Conservation (phyloP, 2,797 vertebrate species). For the Sandelia bainsii region DNA sequence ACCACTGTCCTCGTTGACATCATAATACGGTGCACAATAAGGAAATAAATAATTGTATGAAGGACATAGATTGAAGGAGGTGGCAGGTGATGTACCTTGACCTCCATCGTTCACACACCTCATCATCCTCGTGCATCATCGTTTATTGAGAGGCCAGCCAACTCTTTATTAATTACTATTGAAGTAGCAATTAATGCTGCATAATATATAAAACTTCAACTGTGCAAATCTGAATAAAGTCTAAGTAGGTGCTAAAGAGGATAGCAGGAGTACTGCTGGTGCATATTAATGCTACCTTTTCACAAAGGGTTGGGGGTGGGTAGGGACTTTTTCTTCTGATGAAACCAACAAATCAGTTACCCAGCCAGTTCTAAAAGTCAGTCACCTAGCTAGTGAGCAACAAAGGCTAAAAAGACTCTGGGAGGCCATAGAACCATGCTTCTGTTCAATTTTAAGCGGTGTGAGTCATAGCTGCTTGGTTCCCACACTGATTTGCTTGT, state of each 20-base stretch:
- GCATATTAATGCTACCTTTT: slow-evolving; percentile 81
- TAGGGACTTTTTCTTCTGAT: slow-evolving; percentile 32
- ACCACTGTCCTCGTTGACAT: slow-evolving; percentile 64
- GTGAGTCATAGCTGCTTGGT: slow-evolving; percentile 57
- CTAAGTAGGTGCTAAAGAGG: slow-evolving; percentile 85
- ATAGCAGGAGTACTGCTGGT: slow-evolving; percentile 68
- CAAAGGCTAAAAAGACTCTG: slow-evolving; percentile 41
- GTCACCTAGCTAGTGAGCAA: slow-evolving; percentile 31
- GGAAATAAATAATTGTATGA: slow-evolving; percentile 70
- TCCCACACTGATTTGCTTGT: slow-evolving; percentile 66
- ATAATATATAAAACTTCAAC: slow-evolving; percentile 88
- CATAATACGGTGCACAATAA: slow-evolving; percentile 56
- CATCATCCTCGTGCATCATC: slow-evolving; percentile 65
- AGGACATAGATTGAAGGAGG: slow-evolving; percentile 62
- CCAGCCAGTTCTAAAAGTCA: slow-evolving; percentile 36
- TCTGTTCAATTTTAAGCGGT: slow-evolving; percentile 54
- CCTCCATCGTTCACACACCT: slow-evolving; percentile 63
- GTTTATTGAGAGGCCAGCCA: slow-evolving; percentile 71
- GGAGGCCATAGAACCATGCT: slow-evolving; percentile 35
- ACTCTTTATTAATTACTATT: slow-evolving; percentile 86
- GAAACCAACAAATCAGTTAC: slow-evolving; percentile 44
- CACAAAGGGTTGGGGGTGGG: slow-evolving; percentile 1
- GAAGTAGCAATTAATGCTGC: slow-evolving; percentile 86
- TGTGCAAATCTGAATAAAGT: slow-evolving; percentile 84
- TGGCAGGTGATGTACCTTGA: slow-evolving; percentile 53